Base-by-base conservation (phyloP, 1,140 invertebrate genomes). In the Meloidogyne hapla region DNA sequence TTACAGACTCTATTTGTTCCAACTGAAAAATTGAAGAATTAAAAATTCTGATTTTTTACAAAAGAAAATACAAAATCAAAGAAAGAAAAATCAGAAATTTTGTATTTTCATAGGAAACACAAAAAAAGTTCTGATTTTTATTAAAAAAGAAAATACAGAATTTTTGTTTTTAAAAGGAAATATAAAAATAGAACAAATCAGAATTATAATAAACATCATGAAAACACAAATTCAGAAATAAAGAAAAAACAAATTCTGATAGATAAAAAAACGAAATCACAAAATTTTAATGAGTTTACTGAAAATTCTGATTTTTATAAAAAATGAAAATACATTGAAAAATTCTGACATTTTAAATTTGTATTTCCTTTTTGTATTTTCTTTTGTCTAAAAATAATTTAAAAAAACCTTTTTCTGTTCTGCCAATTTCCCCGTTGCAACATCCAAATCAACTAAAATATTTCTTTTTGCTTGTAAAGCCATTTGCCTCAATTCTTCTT, bases 401-500 rank as follows among this genome's bases (percentile, higher is more conserved):
- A 8, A 38, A 4, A 38, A 38, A 25, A 38, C 28, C 25, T 23
- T 45, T 61, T 76, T 84, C 74, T 67, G 65, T 68, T 74, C 73
- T n/a, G 33, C 65, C 45, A 83, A 74, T 62, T 42, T 74, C 13
- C 66, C 74, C 21, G 25, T 68, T 12, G 69, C 40, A 62, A 82
- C 40, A 61, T 82, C 82, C 45, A 83, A 74, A 73, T 81, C 68
- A 12, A 82, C 25, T 2, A 85, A 62, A 18, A 85, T 76, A 5
- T 77, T 67, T 48, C 75, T 67, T 21, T 73, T 79, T 9, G 56
- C 38, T 48, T 74, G 48, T n/a, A 69, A 28, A 56, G 76, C 70
- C 15, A 83, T 40, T 26, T 79, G 75, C 15, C 74, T 61, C n/a
- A 85, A 40, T 56, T 85, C 84, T 61, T 85, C 85, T 69, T 84